Evolutionary conservation across 2,888 invertebrate species (phyloP).

Genomic region (Clitarchus hookeri): DNA sequence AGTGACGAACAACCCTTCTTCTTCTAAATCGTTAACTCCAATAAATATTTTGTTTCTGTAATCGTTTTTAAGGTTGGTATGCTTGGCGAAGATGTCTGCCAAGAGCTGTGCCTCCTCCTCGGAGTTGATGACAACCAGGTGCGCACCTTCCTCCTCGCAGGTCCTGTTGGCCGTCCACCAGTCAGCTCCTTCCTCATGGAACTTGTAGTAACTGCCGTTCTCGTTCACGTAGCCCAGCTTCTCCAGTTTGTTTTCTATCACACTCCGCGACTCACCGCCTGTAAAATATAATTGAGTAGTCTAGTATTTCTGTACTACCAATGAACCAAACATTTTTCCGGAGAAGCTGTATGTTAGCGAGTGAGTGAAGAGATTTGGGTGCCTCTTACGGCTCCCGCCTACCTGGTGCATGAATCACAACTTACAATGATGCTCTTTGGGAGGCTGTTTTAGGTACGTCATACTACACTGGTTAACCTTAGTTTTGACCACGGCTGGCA

Average conservation of each 20-base stretch:
- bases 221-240: not conserved
- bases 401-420: no score
- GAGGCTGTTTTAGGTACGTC: no score
- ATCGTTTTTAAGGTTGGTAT: not conserved
- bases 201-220: slow-evolving; percentile 1
- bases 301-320: no score
- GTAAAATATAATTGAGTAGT: not conserved
- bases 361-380: no score
- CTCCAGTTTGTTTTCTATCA: not conserved
- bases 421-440: no score
- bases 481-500: no score
- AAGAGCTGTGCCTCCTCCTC: not conserved
- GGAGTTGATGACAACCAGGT: not conserved
- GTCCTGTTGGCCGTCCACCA: slow-evolving; percentile 6
- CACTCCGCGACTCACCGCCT: not conserved
- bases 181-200: not conserved
- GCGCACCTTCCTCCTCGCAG: not conserved
- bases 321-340: no score
- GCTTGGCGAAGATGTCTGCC: not conserved
- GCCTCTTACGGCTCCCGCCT: no score
- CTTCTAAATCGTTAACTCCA: not conserved
- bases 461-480: no score
- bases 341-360: no score
- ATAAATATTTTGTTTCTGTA: not conserved
- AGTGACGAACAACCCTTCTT: not conserved